These are phyloP conservation scores for Tapera naevia DNA, from an alignment of 2,797 vertebrate genomes.

Conservation along the genomic window DNA sequence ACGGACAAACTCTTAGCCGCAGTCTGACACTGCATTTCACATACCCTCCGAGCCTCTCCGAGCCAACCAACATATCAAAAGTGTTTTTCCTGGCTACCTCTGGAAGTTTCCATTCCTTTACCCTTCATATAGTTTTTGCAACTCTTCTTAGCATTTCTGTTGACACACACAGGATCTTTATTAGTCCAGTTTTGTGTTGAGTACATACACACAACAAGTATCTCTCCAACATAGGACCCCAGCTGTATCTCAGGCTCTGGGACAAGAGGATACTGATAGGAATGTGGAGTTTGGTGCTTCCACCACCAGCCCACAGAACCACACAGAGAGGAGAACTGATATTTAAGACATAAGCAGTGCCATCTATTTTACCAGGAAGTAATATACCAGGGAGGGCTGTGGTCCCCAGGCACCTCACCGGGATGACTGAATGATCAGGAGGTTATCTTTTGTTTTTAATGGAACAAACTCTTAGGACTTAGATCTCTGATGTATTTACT, in stretches of 20 bases:
- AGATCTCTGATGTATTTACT: neutral
- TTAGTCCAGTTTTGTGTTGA: neutral
- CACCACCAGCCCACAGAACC: neutral
- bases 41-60: neutral
- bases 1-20: neutral
- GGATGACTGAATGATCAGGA: accelerated
- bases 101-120: constrained; percentile 3
- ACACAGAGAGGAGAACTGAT: neutral
- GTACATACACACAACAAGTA: accelerated
- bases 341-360: neutral
- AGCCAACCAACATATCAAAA: neutral
- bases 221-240: accelerated
- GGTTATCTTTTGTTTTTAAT: neutral
- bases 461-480: neutral
- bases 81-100: neutral
- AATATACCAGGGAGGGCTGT: neutral
- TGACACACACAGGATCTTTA: neutral
- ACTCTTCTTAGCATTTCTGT: neutral
- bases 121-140: accelerated
- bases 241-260: neutral
- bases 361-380: neutral
- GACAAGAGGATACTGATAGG: neutral
- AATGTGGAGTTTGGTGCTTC: neutral
- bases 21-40: neutral
- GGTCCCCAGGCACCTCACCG: accelerated